Evolutionary conservation across 2,888 invertebrate species (phyloP), one percentile per base, ranked within the genome.

Genomic region (Aproaerema taeniolella): DNA sequence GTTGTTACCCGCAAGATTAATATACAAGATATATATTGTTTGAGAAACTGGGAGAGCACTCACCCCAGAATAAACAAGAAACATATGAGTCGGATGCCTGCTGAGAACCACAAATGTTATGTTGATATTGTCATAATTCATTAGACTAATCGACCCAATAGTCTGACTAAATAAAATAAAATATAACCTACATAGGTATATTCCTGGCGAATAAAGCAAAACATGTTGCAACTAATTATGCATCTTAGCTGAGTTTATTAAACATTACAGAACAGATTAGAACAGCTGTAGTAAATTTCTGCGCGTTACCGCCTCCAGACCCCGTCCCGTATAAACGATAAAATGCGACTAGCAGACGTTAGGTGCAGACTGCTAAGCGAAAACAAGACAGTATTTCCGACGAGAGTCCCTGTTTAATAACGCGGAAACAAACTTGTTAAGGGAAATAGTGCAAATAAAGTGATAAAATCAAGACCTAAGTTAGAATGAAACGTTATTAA

Each of bases 141-240:
- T 46, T 38, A 49, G 46, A 50, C 52, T 52, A 55, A 56, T 55
- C 50, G 53, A 53, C 56, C 54, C 48, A 51, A n/a, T n/a, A n/a
- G n/a, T n/a, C n/a, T n/a, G n/a, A n/a, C n/a, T n/a, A n/a, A n/a
- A n/a, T n/a, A n/a, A n/a, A n/a, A n/a, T n/a, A n/a, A n/a, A n/a
- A n/a, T n/a, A n/a, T n/a, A n/a, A n/a, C n/a, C n/a, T n/a, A n/a
- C n/a, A n/a, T n/a, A n/a, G n/a, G n/a, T n/a, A n/a, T n/a, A n/a
- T n/a, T n/a, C n/a, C n/a, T n/a, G n/a, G n/a, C n/a, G n/a, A n/a
- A n/a, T n/a, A 15, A 10, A 31, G 31, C 8, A 41, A 38, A 52
- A 50, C 44, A 45, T 50, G 51, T 50, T 47, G 38, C 38, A 41
- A 44, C 43, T 52, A 53, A 55, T 54, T 55, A 55, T 52, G 39